phyloP scores from a whole-genome alignment of 2,888 invertebrate species.

The Pocota personata region DNA sequence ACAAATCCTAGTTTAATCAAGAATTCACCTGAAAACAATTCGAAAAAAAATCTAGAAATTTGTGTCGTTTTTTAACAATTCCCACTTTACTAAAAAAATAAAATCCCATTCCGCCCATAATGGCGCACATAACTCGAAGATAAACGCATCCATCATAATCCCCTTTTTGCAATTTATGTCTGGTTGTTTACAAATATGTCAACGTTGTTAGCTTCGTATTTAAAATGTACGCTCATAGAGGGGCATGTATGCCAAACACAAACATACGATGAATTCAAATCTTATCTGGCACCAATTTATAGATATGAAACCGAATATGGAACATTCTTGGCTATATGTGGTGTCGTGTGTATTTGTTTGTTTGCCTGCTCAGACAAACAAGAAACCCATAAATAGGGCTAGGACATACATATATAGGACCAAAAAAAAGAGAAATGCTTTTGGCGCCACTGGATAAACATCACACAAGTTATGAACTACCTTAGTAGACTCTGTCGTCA shows the following conservation, averaged over 20 bases:
- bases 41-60: background rate
- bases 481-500: conserved; percentile 1
- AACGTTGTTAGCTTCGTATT: conserved; percentile 47
- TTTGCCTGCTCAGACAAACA: conserved; percentile 54
- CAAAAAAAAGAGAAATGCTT: conserved; percentile 12
- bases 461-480: conserved; percentile 14
- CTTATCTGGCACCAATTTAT: conserved; percentile 66
- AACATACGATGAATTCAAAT: conserved; percentile 18
- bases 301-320: conserved; percentile 67
- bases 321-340: background rate
- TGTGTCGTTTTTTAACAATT: background rate
- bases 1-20: no score
- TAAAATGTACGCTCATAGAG: conserved; percentile 30
- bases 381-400: conserved; percentile 57
- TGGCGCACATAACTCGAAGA: background rate
- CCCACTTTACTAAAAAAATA: background rate
- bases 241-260: conserved; percentile 12
- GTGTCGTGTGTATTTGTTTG: conserved; percentile 14
- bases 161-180: conserved; percentile 20
- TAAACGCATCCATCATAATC: conserved; percentile 58
- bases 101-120: background rate
- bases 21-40: no score
- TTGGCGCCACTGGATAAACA: conserved; percentile 64
- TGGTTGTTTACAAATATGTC: conserved; percentile 56
- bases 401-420: background rate